Conservation (phyloP, 1,140 invertebrate species). For the Neoseiulus cucumeris region DNA sequence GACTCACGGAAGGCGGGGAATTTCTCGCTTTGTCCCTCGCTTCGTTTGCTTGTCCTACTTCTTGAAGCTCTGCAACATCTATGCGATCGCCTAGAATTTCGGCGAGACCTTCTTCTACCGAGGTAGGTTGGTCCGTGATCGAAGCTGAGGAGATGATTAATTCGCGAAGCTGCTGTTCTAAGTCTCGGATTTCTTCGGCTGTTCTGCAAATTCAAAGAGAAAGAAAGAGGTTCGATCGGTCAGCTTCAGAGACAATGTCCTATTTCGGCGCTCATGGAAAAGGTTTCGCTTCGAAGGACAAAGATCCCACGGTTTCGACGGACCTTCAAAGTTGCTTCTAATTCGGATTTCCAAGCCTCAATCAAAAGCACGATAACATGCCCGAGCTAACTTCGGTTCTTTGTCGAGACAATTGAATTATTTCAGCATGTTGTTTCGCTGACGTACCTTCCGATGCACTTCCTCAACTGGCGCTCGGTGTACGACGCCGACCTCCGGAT, state of each 20-base stretch:
- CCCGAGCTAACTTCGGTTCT: too few relatives aligned
- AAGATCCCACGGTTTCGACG: too few relatives aligned
- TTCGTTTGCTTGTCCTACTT: background rate
- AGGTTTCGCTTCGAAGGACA: too few relatives aligned
- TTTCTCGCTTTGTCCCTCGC: background rate
- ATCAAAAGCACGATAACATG: too few relatives aligned
- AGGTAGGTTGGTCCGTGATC: background rate
- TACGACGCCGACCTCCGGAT: constrained; percentile 8
- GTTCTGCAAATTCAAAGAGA: background rate
- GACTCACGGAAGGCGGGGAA: constrained; percentile 2
- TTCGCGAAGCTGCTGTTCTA: constrained; percentile 3
- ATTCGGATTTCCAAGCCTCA: too few relatives aligned
- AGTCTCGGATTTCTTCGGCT: background rate
- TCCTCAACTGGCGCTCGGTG: constrained; percentile 5
- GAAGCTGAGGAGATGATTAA: constrained; percentile 1
- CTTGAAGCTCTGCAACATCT: background rate
- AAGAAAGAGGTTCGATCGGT: too few relatives aligned
- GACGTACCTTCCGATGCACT: constrained; percentile 6
- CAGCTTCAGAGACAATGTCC: too few relatives aligned
- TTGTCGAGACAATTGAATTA: too few relatives aligned
- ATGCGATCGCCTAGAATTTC: background rate
- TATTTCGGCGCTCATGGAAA: too few relatives aligned
- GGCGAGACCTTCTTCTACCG: background rate
- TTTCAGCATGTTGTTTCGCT: too few relatives aligned
- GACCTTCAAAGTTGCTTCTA: too few relatives aligned